Evolutionary conservation across 2,797 vertebrate species (phyloP).

Genomic region (Momotus momota): DNA sequence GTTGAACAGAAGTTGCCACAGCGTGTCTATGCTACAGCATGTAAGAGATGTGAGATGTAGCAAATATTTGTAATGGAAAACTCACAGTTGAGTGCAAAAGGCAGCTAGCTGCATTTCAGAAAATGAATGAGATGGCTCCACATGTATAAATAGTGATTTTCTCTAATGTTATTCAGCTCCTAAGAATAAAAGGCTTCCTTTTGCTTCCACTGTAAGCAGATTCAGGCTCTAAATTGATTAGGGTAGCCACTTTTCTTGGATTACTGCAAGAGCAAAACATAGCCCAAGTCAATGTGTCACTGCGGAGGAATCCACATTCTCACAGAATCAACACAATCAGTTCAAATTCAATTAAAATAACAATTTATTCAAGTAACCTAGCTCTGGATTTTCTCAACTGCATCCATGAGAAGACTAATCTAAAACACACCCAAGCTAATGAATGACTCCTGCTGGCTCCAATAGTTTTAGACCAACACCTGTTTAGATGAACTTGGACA

Average conservation of each 20-base stretch:
- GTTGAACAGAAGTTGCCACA: constrained; percentile 45
- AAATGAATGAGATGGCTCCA: background rate
- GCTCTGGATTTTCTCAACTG: background rate
- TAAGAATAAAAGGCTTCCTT: background rate
- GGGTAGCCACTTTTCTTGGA: background rate
- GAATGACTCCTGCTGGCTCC: background rate
- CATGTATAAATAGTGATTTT: background rate
- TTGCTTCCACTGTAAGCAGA: background rate
- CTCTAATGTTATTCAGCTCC: background rate
- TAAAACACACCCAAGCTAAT: background rate
- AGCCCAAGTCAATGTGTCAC: background rate
- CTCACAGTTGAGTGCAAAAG: background rate
- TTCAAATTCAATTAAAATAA: background rate
- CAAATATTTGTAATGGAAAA: constrained; percentile 37
- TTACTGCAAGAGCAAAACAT: background rate
- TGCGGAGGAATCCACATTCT: background rate
- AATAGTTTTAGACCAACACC: background rate
- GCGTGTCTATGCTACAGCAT: background rate
- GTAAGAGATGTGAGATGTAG: background rate
- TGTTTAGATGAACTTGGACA: background rate
- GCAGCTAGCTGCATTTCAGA: background rate
- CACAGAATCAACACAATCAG: background rate
- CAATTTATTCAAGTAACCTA: background rate
- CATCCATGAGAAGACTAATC: background rate
- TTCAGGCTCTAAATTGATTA: background rate